Base-by-base conservation (phyloP, 1,140 invertebrate species). In the Dreissena rostriformis region DNA sequence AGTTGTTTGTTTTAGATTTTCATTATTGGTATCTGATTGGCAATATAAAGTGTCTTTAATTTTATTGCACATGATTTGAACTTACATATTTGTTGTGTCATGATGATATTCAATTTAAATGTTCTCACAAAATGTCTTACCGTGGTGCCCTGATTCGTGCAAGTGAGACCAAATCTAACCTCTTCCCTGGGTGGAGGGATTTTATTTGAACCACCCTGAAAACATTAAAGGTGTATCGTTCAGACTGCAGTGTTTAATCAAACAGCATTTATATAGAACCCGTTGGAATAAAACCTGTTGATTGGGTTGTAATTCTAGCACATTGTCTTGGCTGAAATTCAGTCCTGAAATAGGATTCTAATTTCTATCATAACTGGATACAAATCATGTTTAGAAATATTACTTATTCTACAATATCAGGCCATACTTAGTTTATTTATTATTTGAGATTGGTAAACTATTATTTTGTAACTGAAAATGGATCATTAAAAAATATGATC, bases 161-260 rank as follows among this genome's bases (percentile, higher is more conserved):
- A 81, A 24, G 28, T 65, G 28, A 81, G 67, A 17, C 24, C 29
- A 57, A 61, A 81, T 63, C 26, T 26, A 24, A 81, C 55, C 39
- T 28, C 52, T n/a, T 73, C 24, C n/a, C 79, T 72, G 28, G 19
- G 26, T 65, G 79, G 68, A n/a, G 70, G 68, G 11, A 14, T 65
- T 39, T 53, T 55, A 65, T 81, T 39, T 17, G 51, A 11, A 26
- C 70, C 70, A 10, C 79, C 79, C 79, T 81, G 52, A 52, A 73
- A 22, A 49, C 57, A 61, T 61, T 61, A n/a, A 24, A n/a, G 22
- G 22, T 61, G 22, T 11, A 19, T 61, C 6, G 2, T 61, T 6
- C 17, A 28, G 19, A 68, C 5, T 4, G 2, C 1, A 68, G 26
- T 15, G 24, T 22, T 22, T 68, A 28, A 17, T 68, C 5, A 1